Percentiles rank a stretch among this genome's conserved stretches.
Evolutionary conservation across 2,113 vertebrate genomes (phyloP).

Genomic region (Menura novaehollandiae): DNA sequence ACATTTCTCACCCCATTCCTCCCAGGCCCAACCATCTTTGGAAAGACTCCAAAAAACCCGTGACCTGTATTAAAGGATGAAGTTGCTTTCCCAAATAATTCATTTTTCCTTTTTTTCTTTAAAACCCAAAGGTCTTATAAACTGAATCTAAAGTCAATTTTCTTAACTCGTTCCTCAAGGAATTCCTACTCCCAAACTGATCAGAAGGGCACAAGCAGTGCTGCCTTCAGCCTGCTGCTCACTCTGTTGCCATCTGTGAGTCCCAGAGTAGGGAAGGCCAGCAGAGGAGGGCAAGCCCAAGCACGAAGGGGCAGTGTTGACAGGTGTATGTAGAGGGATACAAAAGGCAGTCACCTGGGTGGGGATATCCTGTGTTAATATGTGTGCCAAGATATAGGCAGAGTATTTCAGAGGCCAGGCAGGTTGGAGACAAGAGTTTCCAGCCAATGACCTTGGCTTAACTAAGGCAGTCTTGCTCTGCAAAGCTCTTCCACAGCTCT

Average conservation of each 20-base stretch:
- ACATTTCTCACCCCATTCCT: neutral
- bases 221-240: neutral
- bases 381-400: neutral
- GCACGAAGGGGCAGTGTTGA: neutral
- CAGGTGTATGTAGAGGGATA: neutral
- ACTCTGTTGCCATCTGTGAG: neutral
- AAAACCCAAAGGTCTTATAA: neutral
- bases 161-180: neutral
- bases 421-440: neutral
- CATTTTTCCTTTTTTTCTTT: neutral
- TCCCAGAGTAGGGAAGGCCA: neutral
- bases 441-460: neutral
- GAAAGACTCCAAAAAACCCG: neutral
- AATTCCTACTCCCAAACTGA: neutral
- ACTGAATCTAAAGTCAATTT: neutral
- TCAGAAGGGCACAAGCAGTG: neutral
- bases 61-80: neutral
- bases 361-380: neutral
- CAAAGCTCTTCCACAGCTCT: neutral
- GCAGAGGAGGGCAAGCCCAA: neutral
- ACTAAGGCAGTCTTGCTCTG: neutral
- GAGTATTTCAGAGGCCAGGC: neutral
- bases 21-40: neutral
- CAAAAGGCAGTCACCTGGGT: neutral
- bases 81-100: neutral